Percentiles rank a stretch among this genome's conserved stretches.
These are phyloP conservation scores for Pammene aurita DNA, from an alignment of 2,888 invertebrate genomes.

Conservation along the genomic window DNA sequence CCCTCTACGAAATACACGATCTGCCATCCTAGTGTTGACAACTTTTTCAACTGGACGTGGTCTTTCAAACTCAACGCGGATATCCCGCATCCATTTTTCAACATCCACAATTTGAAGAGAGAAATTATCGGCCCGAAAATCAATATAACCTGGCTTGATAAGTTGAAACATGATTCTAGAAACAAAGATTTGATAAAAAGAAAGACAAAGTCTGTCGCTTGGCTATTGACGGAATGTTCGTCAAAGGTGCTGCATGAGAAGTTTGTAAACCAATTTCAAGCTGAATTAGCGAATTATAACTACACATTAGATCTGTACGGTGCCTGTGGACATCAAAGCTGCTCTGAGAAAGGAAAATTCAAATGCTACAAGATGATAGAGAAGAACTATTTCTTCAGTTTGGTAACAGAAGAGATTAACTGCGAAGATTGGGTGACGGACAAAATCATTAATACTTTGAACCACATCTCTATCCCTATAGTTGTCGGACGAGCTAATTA, in stretches of 20 bases:
- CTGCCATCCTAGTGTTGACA: slow-evolving; percentile 61
- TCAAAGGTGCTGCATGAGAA: slow-evolving; percentile 58
- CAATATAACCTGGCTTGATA: slow-evolving; percentile 57
- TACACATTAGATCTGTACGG: slow-evolving; percentile 65
- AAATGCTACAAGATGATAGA: slow-evolving; percentile 66
- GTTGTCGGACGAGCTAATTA: slow-evolving; percentile 63
- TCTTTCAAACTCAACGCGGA: slow-evolving; percentile 72
- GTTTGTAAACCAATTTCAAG: slow-evolving; percentile 57
- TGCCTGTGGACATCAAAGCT: slow-evolving; percentile 62
- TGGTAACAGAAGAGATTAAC: slow-evolving; percentile 67
- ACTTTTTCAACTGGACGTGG: slow-evolving; percentile 78
- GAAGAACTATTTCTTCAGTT: slow-evolving; percentile 64
- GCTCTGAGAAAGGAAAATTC: slow-evolving; percentile 52
- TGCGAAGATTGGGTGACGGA: slow-evolving; percentile 67
- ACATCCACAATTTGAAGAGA: slow-evolving; percentile 55
- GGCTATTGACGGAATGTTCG: slow-evolving; percentile 64
- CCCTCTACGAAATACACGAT: slow-evolving; percentile 62
- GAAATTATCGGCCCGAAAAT: slow-evolving; percentile 61
- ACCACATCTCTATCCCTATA: slow-evolving; percentile 64
- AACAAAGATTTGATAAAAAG: slow-evolving; percentile 48
- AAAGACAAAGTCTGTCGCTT: slow-evolving; percentile 67
- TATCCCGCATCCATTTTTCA: slow-evolving; percentile 65
- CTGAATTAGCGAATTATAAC: slow-evolving; percentile 64
- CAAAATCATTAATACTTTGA: slow-evolving; percentile 60
- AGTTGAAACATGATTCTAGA: slow-evolving; percentile 54